Evolutionary conservation across 2,888 invertebrate genomes (phyloP).

Genomic region (Conomelus anceps): DNA sequence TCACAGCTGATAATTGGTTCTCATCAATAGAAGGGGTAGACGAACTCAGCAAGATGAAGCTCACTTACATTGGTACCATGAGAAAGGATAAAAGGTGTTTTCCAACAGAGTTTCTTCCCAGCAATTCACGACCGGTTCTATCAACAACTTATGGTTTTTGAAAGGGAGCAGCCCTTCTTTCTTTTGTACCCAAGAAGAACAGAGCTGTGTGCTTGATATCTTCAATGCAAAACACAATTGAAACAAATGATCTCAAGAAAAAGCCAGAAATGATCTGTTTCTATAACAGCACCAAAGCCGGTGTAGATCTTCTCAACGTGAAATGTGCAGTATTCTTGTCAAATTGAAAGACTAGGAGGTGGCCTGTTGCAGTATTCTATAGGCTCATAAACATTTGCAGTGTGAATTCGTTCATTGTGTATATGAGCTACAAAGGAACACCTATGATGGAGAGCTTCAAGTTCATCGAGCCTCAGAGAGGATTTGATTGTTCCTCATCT

Average conservation of each 20-base stretch:
- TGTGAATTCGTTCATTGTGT: not conserved
- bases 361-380: not conserved
- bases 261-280: constrained; percentile 9
- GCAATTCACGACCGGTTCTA: not conserved
- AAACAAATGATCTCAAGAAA: not conserved
- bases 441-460: not conserved
- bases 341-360: constrained; percentile 27
- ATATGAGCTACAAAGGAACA: not conserved
- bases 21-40: constrained; percentile 34
- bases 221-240: constrained; percentile 3
- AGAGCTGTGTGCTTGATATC: constrained; percentile 21
- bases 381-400: not conserved
- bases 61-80: constrained; percentile 13
- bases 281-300: no score
- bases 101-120: constrained; percentile 14
- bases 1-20: constrained; percentile 38
- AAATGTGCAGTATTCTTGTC: constrained; percentile 25
- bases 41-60: not conserved
- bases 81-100: constrained; percentile 22
- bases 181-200: no score
- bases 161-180: constrained; percentile 16
- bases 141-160: constrained; percentile 14
- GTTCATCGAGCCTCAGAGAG: not conserved
- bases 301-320: not conserved
- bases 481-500: constrained; percentile 17